Percentiles rank a stretch among this genome's conserved stretches.
Evolutionary conservation across 2,888 invertebrate species (phyloP).

Genomic region (Doris montereyensis): DNA sequence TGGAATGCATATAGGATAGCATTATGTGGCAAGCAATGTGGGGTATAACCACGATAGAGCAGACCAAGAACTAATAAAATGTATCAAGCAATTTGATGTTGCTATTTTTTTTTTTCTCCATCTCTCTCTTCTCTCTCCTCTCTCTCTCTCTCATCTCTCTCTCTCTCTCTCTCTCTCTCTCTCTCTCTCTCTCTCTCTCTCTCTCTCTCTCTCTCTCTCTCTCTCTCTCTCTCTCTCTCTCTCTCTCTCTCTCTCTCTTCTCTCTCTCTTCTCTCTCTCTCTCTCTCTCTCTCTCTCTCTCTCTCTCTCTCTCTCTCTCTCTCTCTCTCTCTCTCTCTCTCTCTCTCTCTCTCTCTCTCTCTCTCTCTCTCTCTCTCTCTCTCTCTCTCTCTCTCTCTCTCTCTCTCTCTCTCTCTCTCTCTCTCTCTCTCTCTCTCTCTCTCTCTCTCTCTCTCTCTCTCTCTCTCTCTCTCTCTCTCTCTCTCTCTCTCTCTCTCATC

Average conservation of each 20-base stretch:
- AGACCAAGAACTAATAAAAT: not conserved
- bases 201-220: not conserved
- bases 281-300: no score
- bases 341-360: no score
- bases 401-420: constrained; percentile 1
- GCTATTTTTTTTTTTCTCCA: not conserved
- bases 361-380: no score
- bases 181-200: constrained; percentile 6
- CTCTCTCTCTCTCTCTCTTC: not conserved
- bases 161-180: not conserved
- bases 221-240: not conserved
- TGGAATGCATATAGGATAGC: no score
- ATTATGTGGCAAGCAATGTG: not conserved
- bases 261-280: no score
- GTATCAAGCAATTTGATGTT: not conserved
- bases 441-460: not conserved
- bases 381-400: constrained; percentile 3
- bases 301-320: no score
- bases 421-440: constrained; percentile 5
- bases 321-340: no score
- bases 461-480: constrained; percentile 4
- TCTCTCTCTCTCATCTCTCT: not conserved
- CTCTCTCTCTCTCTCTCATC: no score
- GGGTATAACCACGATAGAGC: not conserved
- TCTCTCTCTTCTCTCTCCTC: not conserved